These are phyloP conservation scores for Drosophila quadrilineata DNA, from an alignment of 1,140 invertebrate genomes.

Conservation along the genomic window DNA sequence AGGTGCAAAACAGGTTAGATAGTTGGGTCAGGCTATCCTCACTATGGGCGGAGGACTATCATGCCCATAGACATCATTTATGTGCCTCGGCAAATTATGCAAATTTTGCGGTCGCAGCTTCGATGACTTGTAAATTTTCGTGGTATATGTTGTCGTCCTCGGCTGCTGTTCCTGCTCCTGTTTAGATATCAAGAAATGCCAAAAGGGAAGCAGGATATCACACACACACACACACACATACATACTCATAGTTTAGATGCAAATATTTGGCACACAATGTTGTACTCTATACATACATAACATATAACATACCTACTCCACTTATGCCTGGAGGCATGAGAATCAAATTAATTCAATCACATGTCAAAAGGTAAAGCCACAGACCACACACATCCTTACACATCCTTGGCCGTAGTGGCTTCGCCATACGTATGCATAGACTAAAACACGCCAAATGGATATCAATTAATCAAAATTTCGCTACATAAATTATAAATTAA, in stretches of 20 bases:
- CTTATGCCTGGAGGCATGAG: constrained; percentile 24
- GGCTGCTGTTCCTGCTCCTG: constrained; percentile 22
- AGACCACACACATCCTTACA: no score
- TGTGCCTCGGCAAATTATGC: constrained; percentile 71
- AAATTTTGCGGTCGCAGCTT: constrained; percentile 66
- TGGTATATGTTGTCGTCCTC: background rate
- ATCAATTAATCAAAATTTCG: constrained; percentile 71
- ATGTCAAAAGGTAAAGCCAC: constrained; percentile 69
- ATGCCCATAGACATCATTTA: constrained; percentile 59
- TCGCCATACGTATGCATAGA: background rate
- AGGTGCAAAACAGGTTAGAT: no score
- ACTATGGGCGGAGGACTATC: constrained; percentile 15
- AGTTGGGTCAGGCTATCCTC: background rate
- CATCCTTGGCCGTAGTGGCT: background rate
- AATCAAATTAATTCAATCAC: constrained; percentile 54
- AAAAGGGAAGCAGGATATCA: constrained; percentile 32
- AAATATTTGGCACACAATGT: constrained; percentile 65
- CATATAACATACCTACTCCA: constrained; percentile 19
- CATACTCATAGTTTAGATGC: constrained; percentile 10
- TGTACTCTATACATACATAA: no score
- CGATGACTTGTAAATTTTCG: constrained; percentile 76
- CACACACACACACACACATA: constrained; percentile 9
- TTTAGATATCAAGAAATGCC: constrained; percentile 63
- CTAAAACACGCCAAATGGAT: constrained; percentile 58
- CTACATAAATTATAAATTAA: constrained; percentile 77